Percentiles rank a stretch among this genome's conserved stretches.
These are phyloP conservation scores for Condylostylus longicornis DNA, from an alignment of 1,140 invertebrate genomes.

Conservation along the genomic window DNA sequence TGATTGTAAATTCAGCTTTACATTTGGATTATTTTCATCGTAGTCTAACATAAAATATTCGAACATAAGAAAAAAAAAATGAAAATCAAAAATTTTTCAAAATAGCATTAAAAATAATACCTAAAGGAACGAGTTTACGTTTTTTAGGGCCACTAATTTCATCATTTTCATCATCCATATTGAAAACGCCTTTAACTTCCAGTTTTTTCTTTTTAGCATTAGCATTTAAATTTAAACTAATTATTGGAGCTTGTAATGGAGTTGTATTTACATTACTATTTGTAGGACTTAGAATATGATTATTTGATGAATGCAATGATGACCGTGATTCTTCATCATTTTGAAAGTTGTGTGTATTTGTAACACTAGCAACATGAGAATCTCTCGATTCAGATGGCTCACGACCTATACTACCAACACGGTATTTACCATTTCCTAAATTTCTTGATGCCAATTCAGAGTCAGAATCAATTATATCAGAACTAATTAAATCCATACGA, in stretches of 20 bases:
- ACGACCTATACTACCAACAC: slow-evolving; percentile 12
- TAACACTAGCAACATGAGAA: slow-evolving; percentile 9
- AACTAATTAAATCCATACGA: slow-evolving; percentile 40
- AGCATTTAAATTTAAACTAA: slow-evolving; percentile 23
- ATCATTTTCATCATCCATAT: slow-evolving; percentile 76
- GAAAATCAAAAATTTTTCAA: slow-evolving; percentile 4
- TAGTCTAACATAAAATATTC: slow-evolving; percentile 7
- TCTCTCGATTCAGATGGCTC: slow-evolving; percentile 27
- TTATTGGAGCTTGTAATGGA: slow-evolving; percentile 22
- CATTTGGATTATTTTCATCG: slow-evolving; percentile 22
- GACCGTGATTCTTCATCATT: slow-evolving; percentile 3
- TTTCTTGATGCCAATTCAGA: too few relatives aligned
- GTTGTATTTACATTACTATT: slow-evolving; percentile 15
- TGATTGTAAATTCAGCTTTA: slow-evolving; percentile 15
- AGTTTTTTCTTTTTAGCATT: slow-evolving; percentile 54
- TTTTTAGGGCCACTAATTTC: slow-evolving; percentile 49
- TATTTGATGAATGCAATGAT: slow-evolving; percentile 4
- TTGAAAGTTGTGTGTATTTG: too few relatives aligned
- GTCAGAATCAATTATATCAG: slow-evolving; percentile 51
- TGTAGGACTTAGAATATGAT: not conserved
- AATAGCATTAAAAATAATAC: slow-evolving; percentile 24
- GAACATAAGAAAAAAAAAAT: not conserved
- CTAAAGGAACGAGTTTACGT: slow-evolving; percentile 69
- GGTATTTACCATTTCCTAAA: slow-evolving; percentile 15
- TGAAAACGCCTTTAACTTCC: slow-evolving; percentile 79